Base-by-base conservation (phyloP, 2,888 invertebrate species). In the Lycophotia porphyrea region DNA sequence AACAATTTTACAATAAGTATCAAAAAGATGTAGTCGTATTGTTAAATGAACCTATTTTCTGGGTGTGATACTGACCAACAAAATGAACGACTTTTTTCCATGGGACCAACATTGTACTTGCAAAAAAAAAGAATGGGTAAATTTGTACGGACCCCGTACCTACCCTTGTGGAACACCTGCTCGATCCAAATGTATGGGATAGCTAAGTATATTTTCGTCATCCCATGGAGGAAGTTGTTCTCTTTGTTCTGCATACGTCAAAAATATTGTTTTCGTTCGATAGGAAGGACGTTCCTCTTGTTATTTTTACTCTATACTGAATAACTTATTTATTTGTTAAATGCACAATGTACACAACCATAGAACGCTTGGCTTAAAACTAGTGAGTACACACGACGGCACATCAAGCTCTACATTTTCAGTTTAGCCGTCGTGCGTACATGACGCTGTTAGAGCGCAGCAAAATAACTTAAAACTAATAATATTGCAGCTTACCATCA, bases 401-500 rank as follows among this genome's bases (percentile, higher is more conserved):
- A n/a, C n/a, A n/a, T n/a, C n/a, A n/a, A n/a, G n/a, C n/a, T n/a
- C n/a, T n/a, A n/a, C n/a, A n/a, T n/a, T n/a, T n/a, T n/a, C n/a
- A n/a, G n/a, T n/a, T n/a, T n/a, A n/a, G n/a, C n/a, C n/a, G n/a
- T n/a, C n/a, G 18, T 18, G 18, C 7, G 47, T 47, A 21, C 21
- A 47, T 47, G 21, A 21, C 21, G 8, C 7, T 47, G 21, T 8
- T 7, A 21, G 21, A 8, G 21, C 47, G 47, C 47, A 47, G 21
- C 47, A 47, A n/a, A 11, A 52, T 52, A 0, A 69, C 72, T 47
- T 47, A 47, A 47, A 21, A 21, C 24, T 9, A 47, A 24, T 21
- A 47, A 47, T 47, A 47, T 47, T 47, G 8, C 21, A 47, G 47
- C 21, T 47, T 1, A 85, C 87, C 84, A 61, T 79, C 78, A 34